These are phyloP conservation scores for Sesia bembeciformis DNA, from an alignment of 2,888 invertebrate genomes.

Conservation along the genomic window DNA sequence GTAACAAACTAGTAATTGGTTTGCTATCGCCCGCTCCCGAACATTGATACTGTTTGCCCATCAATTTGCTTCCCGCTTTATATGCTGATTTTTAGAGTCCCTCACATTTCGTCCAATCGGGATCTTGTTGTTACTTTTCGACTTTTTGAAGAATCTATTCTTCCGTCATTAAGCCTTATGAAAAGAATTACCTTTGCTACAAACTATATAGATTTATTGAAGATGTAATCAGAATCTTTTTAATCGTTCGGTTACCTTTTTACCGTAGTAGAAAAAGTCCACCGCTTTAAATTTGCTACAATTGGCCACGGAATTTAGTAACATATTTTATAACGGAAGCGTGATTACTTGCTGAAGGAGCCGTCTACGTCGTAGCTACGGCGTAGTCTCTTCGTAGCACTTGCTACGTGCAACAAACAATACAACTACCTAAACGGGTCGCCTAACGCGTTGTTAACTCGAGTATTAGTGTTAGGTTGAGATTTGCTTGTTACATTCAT, in stretches of 20 bases:
- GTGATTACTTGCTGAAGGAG: too few relatives aligned
- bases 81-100: not conserved
- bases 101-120: not conserved
- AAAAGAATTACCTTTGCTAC: too few relatives aligned
- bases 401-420: not conserved
- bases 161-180: too few relatives aligned
- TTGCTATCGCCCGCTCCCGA: slow-evolving; percentile 35
- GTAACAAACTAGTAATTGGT: slow-evolving; percentile 61
- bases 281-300: too few relatives aligned
- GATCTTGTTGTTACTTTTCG: too few relatives aligned
- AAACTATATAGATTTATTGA: too few relatives aligned
- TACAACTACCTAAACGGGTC: not conserved
- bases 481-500: not conserved
- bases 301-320: too few relatives aligned
- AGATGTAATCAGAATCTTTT: too few relatives aligned
- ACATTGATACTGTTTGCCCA: slow-evolving; percentile 35
- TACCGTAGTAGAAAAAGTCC: too few relatives aligned
- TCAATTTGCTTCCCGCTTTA: slow-evolving; percentile 9
- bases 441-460: not conserved
- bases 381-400: not conserved
- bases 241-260: too few relatives aligned
- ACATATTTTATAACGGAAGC: too few relatives aligned
- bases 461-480: not conserved
- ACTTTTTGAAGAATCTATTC: too few relatives aligned
- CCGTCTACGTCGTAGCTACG: not conserved